phyloP scores from a whole-genome alignment of 1,140 invertebrate genomes.

The Archivesica marissinica region DNA sequence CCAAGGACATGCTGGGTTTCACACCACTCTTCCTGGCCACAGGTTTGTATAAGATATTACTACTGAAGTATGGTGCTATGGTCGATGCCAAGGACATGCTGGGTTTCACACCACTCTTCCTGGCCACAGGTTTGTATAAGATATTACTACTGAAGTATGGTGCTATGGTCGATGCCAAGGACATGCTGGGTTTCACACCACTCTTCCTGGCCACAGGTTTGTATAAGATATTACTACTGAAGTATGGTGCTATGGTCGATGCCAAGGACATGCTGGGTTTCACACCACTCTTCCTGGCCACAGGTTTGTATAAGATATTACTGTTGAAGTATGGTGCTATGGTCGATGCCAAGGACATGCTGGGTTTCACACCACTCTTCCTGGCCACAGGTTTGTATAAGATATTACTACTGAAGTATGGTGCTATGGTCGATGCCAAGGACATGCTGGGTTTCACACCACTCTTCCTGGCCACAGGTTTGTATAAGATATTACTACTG shows the following conservation, averaged over 20 bases:
- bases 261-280: constrained; percentile 66
- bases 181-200: constrained; percentile 68
- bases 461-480: constrained; percentile 69
- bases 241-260: constrained; percentile 65
- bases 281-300: constrained; percentile 68
- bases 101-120: constrained; percentile 70
- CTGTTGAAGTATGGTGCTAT: constrained; percentile 64
- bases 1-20: constrained; percentile 65
- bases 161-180: constrained; percentile 63
- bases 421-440: constrained; percentile 61
- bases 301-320: constrained; percentile 68
- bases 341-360: constrained; percentile 63
- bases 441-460: constrained; percentile 70
- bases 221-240: constrained; percentile 62
- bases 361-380: constrained; percentile 70
- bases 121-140: constrained; percentile 71
- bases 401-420: constrained; percentile 63
- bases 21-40: constrained; percentile 70
- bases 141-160: constrained; percentile 64
- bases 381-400: constrained; percentile 70
- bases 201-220: constrained; percentile 70
- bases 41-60: constrained; percentile 66
- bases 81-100: constrained; percentile 64
- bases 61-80: constrained; percentile 64
- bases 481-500: constrained; percentile 60